Conservation (phyloP, 1,140 invertebrate species). For the Capitella teleta region DNA sequence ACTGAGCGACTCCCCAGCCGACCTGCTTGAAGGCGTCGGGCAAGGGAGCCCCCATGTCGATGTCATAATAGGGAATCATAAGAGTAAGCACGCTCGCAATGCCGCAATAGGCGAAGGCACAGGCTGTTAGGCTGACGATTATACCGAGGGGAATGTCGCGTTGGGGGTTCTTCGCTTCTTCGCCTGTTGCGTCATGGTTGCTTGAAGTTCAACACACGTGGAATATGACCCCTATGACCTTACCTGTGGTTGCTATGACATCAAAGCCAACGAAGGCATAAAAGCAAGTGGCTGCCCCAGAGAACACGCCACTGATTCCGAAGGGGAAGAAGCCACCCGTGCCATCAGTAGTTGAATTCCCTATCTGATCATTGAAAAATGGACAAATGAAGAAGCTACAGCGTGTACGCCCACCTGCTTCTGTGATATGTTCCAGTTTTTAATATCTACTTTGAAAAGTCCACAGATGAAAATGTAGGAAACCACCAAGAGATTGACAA, state of each 20-base stretch:
- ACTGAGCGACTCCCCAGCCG: slow-evolving; percentile 68
- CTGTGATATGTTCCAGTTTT: slow-evolving; percentile 27
- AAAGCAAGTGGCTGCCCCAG: slow-evolving; percentile 85
- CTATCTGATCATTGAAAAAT: not conserved
- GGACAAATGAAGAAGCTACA: not conserved
- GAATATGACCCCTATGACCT: too few relatives aligned
- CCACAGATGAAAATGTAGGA: slow-evolving; percentile 70
- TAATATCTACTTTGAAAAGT: slow-evolving; percentile 57
- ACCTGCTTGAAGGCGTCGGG: slow-evolving; percentile 85
- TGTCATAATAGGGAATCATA: slow-evolving; percentile 67
- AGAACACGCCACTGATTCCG: slow-evolving; percentile 40
- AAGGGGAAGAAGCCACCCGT: slow-evolving; percentile 13
- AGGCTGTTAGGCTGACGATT: slow-evolving; percentile 61
- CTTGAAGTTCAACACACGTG: too few relatives aligned
- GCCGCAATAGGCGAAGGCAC: slow-evolving; percentile 77
- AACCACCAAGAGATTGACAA: slow-evolving; percentile 72
- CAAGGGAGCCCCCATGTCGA: slow-evolving; percentile 71
- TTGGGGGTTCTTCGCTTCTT: slow-evolving; percentile 86
- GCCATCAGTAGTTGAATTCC: slow-evolving; percentile 3
- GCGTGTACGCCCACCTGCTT: not conserved
- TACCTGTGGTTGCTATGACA: slow-evolving; percentile 85
- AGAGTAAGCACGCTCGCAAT: slow-evolving; percentile 66
- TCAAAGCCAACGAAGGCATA: slow-evolving; percentile 96
- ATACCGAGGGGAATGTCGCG: slow-evolving; percentile 86
- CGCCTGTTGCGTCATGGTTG: too few relatives aligned